These are phyloP conservation scores for Callocephalon fimbriatum DNA, from an alignment of 2,113 vertebrate genomes.

Conservation along the genomic window DNA sequence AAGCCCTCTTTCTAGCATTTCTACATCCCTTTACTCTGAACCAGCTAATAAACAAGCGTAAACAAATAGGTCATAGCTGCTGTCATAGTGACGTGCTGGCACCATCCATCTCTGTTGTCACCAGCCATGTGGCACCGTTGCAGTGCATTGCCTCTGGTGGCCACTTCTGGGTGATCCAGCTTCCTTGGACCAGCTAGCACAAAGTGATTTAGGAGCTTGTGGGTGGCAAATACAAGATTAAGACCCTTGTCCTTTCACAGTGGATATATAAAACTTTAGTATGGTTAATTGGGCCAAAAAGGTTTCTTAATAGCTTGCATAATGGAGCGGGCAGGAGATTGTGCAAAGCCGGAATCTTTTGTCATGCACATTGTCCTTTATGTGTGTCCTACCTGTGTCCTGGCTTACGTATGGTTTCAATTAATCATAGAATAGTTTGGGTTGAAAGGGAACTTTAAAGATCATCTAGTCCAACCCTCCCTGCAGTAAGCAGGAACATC, in stretches of 20 bases:
- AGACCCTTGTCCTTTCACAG: neutral
- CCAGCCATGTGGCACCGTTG: rapidly evolving
- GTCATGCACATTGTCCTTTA: neutral
- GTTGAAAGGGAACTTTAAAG: neutral
- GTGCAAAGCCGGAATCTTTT: neutral
- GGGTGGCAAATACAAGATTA: neutral
- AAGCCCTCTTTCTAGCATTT: neutral
- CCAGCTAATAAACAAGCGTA: neutral
- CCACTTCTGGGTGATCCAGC: neutral
- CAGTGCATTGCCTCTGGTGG: neutral
- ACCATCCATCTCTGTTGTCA: neutral
- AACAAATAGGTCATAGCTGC: neutral
- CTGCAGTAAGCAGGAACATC: neutral
- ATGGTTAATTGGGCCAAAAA: neutral
- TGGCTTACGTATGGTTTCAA: neutral
- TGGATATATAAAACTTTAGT: neutral
- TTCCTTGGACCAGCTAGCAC: neutral
- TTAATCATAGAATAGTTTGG: neutral
- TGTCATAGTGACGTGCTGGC: neutral
- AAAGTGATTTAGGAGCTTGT: neutral
- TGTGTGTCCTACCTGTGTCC: neutral
- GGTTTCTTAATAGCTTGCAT: neutral
- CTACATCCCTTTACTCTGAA: neutral
- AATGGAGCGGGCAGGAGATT: neutral
- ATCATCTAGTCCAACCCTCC: neutral